Conservation (phyloP, 2,797 vertebrate species). For the Miichthys miiuy region DNA sequence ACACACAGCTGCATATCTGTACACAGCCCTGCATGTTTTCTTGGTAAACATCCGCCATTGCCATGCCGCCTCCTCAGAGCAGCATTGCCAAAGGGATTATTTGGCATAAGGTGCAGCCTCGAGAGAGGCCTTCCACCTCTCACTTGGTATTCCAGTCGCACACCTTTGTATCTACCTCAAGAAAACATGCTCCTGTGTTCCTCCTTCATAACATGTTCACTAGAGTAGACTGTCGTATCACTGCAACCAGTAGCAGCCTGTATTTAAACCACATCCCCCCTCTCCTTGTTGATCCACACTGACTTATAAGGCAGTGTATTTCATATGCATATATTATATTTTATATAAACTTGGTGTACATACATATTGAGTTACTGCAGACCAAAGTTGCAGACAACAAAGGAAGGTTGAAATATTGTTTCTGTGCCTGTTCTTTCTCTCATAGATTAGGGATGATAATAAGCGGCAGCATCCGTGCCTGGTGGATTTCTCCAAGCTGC, state of each 20-base stretch:
- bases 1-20: conserved; percentile 70
- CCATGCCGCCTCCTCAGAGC: conserved; percentile 66
- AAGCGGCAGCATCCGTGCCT: conserved; percentile 98
- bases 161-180: conserved; percentile 69
- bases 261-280: conserved; percentile 52
- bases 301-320: conserved; percentile 61
- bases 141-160: conserved; percentile 65
- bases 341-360: conserved; percentile 8
- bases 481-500: conserved; percentile 97
- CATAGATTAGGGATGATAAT: conserved; percentile 96
- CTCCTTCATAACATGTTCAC: conserved; percentile 79
- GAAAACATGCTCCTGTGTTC: conserved; percentile 79
- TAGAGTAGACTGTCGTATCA: conserved; percentile 71
- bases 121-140: conserved; percentile 64
- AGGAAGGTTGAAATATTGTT: conserved; percentile 35
- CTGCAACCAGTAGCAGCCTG: conserved; percentile 60
- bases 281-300: conserved; percentile 60
- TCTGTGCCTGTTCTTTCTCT: conserved; percentile 56
- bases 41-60: conserved; percentile 74
- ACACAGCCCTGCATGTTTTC: conserved; percentile 81
- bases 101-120: conserved; percentile 66
- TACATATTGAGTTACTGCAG: conserved; percentile 1
- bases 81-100: conserved; percentile 73
- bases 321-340: conserved; percentile 53
- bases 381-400: conserved; percentile 7